Evolutionary conservation across 2,888 invertebrate genomes (phyloP), one percentile per base, ranked within the genome.

Genomic region (Nymphalis c-album): DNA sequence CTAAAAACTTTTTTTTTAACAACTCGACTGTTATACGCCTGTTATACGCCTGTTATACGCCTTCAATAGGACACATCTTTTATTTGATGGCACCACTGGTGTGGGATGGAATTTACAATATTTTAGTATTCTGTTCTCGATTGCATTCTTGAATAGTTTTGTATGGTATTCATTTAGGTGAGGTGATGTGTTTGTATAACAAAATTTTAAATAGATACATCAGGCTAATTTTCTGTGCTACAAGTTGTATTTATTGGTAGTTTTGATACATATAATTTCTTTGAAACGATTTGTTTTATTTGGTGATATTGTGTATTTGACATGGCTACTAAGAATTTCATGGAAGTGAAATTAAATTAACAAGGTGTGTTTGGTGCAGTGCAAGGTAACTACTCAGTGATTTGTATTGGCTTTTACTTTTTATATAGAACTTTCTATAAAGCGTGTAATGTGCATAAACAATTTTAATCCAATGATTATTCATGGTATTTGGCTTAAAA

Each of bases 271-370:
- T 40, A 8, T 20, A 35, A 40, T 16, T 57, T 18, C 26, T n/a
- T 2, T 46, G 13, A 62, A 67, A n/a, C 46, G 57, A 68, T 71
- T 40, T 45, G n/a, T 40, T 57, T 57, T 40, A 40, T 64, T 58
- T 67, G 35, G 50, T 64, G 22, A 66, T 67, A 68, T 69, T 71
- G 64, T 68, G 65, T 68, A 65, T 53, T 63, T 62, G 83, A 81
- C 80, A 82, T 85, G 83, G 80, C 77, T 82, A 82, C 78, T 77
- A 70, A 77, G 84, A 86, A 86, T 87, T 84, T 85, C 80, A 73
- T 73, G 74, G 74, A 72, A 71, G 73, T 73, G 71, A 73, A 73
- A 73, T 71, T 74, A 66, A 72, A 72, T 63, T 74, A 70, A 71
- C 31, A 68, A 70, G 65, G 72, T 68, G 66, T 55, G 67, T 72